Conservation (phyloP, 2,113 vertebrate genomes). For the Acanthisitta chloris region DNA sequence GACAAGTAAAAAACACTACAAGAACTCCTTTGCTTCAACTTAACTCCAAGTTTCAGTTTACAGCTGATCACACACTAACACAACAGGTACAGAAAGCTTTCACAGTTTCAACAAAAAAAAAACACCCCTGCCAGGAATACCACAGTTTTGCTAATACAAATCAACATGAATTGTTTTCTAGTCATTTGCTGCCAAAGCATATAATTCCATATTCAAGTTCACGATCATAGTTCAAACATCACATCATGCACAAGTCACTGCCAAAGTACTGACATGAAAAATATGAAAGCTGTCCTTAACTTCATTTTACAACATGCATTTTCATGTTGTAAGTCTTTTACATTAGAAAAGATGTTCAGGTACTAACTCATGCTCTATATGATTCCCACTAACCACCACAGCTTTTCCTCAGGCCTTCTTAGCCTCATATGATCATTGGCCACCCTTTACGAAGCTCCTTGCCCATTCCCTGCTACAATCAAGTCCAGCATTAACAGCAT, state of each 20-base stretch:
- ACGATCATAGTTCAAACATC: background rate
- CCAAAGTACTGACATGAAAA: background rate
- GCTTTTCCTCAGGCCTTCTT: background rate
- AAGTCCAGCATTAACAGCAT: background rate
- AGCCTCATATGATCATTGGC: rapidly evolving
- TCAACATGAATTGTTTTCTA: background rate
- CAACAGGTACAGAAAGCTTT: background rate
- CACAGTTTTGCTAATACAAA: background rate
- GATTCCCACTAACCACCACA: background rate
- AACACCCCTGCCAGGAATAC: background rate
- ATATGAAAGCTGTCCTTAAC: background rate
- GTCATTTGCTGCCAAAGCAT: background rate
- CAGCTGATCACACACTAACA: background rate
- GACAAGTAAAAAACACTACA: background rate
- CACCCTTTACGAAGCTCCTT: background rate
- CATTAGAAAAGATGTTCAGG: background rate
- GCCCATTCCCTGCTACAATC: background rate
- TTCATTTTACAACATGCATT: background rate
- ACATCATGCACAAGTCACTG: background rate
- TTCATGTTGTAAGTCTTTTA: background rate
- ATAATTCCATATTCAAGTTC: background rate
- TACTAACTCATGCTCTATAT: background rate
- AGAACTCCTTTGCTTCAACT: background rate
- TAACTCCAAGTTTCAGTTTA: background rate
- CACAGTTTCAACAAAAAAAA: background rate